Conservation (phyloP, 1,140 invertebrate species). For the Hyles vespertilio region DNA sequence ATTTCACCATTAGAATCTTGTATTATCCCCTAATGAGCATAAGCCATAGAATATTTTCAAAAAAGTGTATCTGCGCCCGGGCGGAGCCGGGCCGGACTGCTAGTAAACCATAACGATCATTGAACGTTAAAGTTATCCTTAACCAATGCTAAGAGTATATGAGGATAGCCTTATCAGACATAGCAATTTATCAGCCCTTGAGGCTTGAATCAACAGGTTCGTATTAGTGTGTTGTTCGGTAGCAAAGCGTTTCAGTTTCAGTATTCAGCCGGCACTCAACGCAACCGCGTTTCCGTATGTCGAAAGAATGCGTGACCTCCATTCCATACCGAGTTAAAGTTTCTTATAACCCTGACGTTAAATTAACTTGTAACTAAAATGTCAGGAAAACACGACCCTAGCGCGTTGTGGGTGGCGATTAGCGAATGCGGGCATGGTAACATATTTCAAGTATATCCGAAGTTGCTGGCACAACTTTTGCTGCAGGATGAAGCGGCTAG, state of each 20-base stretch:
- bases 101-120: no score
- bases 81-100: no score
- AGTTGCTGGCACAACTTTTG: slow-evolving; percentile 66
- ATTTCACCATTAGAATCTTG: no score
- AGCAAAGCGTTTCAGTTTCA: slow-evolving; percentile 27
- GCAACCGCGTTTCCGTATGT: slow-evolving; percentile 26
- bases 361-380: slow-evolving; percentile 5
- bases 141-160: no score
- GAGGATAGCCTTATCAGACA: no score
- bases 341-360: slow-evolving; percentile 1
- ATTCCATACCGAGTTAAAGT: slow-evolving; percentile 8
- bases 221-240: neutral
- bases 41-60: no score
- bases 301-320: slow-evolving; percentile 6
- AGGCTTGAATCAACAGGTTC: neutral
- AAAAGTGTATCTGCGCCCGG: no score
- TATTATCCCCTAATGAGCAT: no score
- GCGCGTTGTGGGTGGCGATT: slow-evolving; percentile 73
- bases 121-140: no score
- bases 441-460: slow-evolving; percentile 71
- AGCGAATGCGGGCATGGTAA: slow-evolving; percentile 71
- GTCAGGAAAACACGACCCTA: slow-evolving; percentile 52
- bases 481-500: slow-evolving; percentile 64
- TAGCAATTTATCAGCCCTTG: neutral
- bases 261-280: slow-evolving; percentile 39